Evolutionary conservation across 2,113 vertebrate species (phyloP).

Genomic region (Chlamydotis undulata): DNA sequence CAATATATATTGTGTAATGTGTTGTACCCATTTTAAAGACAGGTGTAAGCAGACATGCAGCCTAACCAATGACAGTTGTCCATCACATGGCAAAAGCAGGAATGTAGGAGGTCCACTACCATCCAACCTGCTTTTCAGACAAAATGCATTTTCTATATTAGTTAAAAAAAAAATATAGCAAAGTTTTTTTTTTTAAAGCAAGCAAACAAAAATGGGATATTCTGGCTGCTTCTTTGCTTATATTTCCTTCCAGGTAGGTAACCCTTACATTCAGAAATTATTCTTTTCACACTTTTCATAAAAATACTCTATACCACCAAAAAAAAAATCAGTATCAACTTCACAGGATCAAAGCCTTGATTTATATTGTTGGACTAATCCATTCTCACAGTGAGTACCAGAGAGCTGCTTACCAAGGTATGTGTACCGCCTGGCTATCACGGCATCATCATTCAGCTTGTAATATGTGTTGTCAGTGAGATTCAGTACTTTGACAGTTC

Average conservation of each 20-base stretch:
- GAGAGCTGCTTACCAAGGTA: conserved; percentile 87
- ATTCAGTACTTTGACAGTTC: conserved; percentile 95
- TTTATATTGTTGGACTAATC: background rate
- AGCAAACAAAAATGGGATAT: background rate
- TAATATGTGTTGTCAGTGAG: conserved; percentile 90
- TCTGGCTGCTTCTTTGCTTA: background rate
- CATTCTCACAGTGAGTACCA: background rate
- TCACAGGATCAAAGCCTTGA: background rate
- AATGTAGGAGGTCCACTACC: background rate
- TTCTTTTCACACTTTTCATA: background rate
- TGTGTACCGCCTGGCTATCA: conserved; percentile 89
- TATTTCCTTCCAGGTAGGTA: background rate
- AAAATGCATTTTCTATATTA: background rate
- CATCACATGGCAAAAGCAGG: background rate
- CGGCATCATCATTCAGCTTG: conserved; percentile 84
- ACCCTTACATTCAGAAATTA: background rate
- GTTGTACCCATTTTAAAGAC: background rate
- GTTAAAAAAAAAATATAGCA: background rate
- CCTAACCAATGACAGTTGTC: background rate
- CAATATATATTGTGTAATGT: background rate
- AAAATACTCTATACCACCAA: background rate
- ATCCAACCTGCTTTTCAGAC: background rate
- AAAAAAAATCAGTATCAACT: background rate
- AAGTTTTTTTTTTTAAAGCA: background rate
- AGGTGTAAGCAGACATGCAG: background rate